Conservation (phyloP, 2,113 vertebrate genomes). For the Hucho hucho region DNA sequence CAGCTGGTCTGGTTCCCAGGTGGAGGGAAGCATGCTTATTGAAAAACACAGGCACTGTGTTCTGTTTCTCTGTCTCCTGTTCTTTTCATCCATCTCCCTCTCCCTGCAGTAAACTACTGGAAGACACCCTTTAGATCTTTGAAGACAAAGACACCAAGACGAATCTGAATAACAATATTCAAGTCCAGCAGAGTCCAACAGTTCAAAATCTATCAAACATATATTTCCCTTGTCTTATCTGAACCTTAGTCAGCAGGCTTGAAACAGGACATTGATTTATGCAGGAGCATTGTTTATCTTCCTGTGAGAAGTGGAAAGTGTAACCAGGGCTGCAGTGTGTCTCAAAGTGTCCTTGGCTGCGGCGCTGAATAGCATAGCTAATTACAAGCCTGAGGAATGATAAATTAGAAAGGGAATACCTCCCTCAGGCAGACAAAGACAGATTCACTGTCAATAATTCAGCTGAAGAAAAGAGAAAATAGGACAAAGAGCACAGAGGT, state of each 20-base stretch:
- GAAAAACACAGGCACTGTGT: conserved; percentile 55
- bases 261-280: conserved; percentile 9
- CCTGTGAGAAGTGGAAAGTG: conserved; percentile 13
- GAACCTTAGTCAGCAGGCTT: neutral
- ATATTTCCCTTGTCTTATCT: neutral
- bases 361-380: conserved; percentile 55
- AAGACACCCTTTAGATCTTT: neutral
- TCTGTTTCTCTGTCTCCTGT: conserved; percentile 29
- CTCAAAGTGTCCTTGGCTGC: conserved; percentile 47
- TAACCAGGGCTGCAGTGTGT: neutral
- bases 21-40: conserved; percentile 66
- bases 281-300: neutral
- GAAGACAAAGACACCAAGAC: neutral
- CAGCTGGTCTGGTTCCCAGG: conserved; percentile 51
- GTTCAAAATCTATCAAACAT: neutral
- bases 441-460: conserved; percentile 54
- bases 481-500: conserved; percentile 17
- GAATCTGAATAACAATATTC: too few relatives aligned
- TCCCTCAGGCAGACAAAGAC: conserved; percentile 51
- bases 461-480: conserved; percentile 38
- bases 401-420: conserved; percentile 70
- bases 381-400: conserved; percentile 64
- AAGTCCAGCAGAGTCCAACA: too few relatives aligned
- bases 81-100: conserved; percentile 35
- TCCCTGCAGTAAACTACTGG: neutral